Percentiles rank a stretch among this genome's conserved stretches.
phyloP scores from a whole-genome alignment of 2,888 invertebrate genomes.

The Eupelmus urozonus region DNA sequence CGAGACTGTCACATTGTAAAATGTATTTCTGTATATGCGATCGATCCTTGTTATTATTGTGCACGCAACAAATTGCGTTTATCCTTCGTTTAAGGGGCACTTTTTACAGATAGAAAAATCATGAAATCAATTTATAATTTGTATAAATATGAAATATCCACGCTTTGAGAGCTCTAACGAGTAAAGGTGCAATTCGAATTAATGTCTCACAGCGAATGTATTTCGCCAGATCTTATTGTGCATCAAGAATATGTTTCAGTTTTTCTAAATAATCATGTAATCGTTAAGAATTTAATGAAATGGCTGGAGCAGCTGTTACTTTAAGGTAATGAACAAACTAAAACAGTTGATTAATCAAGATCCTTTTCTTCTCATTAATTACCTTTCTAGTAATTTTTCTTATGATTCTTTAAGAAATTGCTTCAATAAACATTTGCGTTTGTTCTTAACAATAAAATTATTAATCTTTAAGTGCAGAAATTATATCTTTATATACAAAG shows the following conservation, averaged over 20 bases:
- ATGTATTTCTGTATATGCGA: slow-evolving; percentile 61
- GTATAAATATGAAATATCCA: slow-evolving; percentile 56
- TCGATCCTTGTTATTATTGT: slow-evolving; percentile 58
- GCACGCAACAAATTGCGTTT: slow-evolving; percentile 50
- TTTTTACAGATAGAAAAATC: slow-evolving; percentile 55
- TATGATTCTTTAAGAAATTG: slow-evolving; percentile 22
- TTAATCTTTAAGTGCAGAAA: slow-evolving; percentile 39
- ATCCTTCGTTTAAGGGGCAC: slow-evolving; percentile 52
- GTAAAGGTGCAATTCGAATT: slow-evolving; percentile 57
- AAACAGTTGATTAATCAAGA: slow-evolving; percentile 41
- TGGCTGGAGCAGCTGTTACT: slow-evolving; percentile 43
- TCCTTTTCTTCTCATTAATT: slow-evolving; percentile 33
- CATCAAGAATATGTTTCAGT: slow-evolving; percentile 52
- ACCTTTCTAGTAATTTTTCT: slow-evolving; percentile 49
- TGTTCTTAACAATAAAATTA: slow-evolving; percentile 38
- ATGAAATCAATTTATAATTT: slow-evolving; percentile 55
- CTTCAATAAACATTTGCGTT: slow-evolving; percentile 20
- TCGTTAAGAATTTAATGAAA: slow-evolving; percentile 41
- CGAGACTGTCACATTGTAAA: slow-evolving; percentile 61
- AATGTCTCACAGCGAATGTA: slow-evolving; percentile 52
- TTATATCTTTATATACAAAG: slow-evolving; percentile 44
- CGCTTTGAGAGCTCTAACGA: slow-evolving; percentile 51
- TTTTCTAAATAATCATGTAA: slow-evolving; percentile 46
- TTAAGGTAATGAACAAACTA: slow-evolving; percentile 49
- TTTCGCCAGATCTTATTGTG: slow-evolving; percentile 51